Base-by-base conservation (phyloP, 1,140 invertebrate genomes). In the Zaprionus gabonicus region DNA sequence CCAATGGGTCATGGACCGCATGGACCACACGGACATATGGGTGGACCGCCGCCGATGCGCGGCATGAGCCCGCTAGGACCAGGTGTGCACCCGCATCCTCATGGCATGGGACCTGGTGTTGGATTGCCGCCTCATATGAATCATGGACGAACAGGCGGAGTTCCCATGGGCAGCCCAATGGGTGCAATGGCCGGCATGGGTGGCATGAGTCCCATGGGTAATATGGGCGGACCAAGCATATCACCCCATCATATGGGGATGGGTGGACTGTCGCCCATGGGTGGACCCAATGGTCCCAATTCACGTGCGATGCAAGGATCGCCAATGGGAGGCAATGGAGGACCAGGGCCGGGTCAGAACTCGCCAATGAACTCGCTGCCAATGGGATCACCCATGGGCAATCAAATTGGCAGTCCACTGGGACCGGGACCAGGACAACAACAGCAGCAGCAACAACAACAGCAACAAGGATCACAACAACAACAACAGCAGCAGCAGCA, bases 381-480 rank as follows among this genome's bases (percentile, higher is more conserved):
- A 67, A 96, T 96, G 95, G 95, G 95, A 41, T 95, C 95, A 64
- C 95, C 95, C 71, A 95, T 96, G 94, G 95, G 94, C 65, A 95
- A 95, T 68, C 95, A 95, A 25, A 96, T 96, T 94, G 95, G 95
- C 34, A 96, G 96, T 90, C 96, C 96, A 2, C 95, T 96, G 94
- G 96, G 94, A 77, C 93, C 31, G 25, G 81, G 80, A 3, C 95
- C 96, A 93, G 96, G 94, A 77, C 46, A 41, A 56, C 53, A 56
- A 17, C 65, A 66, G 12, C 64, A 67, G 17, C 72, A 68, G 2
- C 65, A 68, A 28, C 66, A 63, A 10, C 71, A 68, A 7, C 64
- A 68, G 36, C 65, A 62, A 10, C 71, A 70, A 49, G 57, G 57
- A 69, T n/a, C 44, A 57, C 78, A 71, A 49, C 71, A 78, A 55